Evolutionary conservation across 1,140 invertebrate species (phyloP).

Genomic region (Atopsyche davidsoni): DNA sequence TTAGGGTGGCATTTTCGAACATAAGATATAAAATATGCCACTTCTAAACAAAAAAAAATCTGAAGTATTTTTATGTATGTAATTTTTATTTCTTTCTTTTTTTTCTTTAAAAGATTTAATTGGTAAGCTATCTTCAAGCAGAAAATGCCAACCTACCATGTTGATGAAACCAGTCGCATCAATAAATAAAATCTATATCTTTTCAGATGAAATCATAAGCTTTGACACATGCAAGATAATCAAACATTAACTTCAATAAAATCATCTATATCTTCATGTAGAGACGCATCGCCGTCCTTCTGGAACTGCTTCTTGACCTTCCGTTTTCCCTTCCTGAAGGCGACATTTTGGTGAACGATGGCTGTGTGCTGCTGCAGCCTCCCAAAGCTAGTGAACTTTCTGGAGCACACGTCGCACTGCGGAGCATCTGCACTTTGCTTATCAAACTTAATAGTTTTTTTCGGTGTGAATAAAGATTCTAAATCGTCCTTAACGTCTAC

Average conservation of each 20-base stretch:
- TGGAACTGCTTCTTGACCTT: not conserved
- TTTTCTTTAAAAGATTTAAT: no score
- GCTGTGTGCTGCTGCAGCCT: slow-evolving; percentile 12
- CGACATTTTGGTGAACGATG: slow-evolving; percentile 2
- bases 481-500: not conserved
- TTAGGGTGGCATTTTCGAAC: no score
- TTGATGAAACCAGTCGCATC: no score
- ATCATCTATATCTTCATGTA: not conserved
- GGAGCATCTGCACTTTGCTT: slow-evolving; percentile 13
- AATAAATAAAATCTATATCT: not conserved
- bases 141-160: no score
- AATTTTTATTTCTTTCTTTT: no score
- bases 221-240: not conserved
- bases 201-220: not conserved
- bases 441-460: slow-evolving; percentile 7
- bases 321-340: slow-evolving; percentile 4
- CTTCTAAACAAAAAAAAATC: no score
- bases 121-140: no score
- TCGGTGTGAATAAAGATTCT: not conserved
- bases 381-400: slow-evolving; percentile 14
- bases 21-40: no score
- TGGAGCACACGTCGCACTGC: slow-evolving; percentile 7
- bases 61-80: no score
- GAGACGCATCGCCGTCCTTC: not conserved
- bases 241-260: not conserved